These are phyloP conservation scores for Branchipolynoe longqiensis DNA, from an alignment of 2,888 invertebrate species.

Conservation along the genomic window DNA sequence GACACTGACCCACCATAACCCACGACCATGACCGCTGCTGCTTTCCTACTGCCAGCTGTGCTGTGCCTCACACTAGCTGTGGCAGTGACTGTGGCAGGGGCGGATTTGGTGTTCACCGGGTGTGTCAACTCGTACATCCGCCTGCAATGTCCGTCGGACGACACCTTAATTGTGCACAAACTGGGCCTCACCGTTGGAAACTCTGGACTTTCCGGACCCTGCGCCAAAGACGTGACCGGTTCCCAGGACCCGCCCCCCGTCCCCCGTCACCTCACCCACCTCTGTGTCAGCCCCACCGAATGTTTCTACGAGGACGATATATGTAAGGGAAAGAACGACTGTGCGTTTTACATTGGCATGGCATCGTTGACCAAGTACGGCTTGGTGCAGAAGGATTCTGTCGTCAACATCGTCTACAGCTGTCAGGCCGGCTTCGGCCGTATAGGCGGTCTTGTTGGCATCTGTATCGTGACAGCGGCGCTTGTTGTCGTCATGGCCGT, in stretches of 20 bases:
- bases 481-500: background rate
- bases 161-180: background rate
- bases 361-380: background rate
- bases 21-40: background rate
- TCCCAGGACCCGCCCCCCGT: slow-evolving; percentile 1
- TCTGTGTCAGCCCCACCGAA: background rate
- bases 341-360: background rate
- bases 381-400: background rate
- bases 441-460: background rate
- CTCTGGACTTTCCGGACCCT: no score
- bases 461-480: background rate
- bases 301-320: background rate
- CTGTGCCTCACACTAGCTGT: background rate
- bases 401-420: background rate
- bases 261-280: background rate
- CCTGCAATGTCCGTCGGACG: background rate
- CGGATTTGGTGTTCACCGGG: background rate
- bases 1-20: no score
- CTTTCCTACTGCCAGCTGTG: background rate
- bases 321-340: background rate
- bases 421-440: background rate
- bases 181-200: no score
- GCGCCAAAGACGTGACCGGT: no score
- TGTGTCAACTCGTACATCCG: background rate
- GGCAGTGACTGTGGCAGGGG: no score